phyloP scores from a whole-genome alignment of 2,888 invertebrate genomes.

The Cephalotes varians region DNA sequence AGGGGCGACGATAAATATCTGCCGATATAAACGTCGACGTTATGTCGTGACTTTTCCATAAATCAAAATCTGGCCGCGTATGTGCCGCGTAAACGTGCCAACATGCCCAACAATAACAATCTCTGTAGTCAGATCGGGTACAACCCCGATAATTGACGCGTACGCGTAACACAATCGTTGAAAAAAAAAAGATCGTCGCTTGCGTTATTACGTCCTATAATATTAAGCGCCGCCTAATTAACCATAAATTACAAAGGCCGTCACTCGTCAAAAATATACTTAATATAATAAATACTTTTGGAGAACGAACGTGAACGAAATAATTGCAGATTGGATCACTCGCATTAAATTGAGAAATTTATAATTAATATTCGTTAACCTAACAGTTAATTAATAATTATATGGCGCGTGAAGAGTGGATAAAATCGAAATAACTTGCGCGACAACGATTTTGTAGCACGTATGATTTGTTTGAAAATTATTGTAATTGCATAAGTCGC shows the following conservation, averaged over 20 bases:
- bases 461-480: neutral
- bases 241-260: conserved; percentile 33
- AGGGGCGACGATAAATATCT: conserved; percentile 77
- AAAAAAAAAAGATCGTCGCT: conserved; percentile 30
- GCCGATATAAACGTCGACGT: conserved; percentile 76
- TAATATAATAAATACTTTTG: conserved; percentile 1
- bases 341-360: conserved; percentile 11
- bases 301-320: neutral
- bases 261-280: conserved; percentile 30
- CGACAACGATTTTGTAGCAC: neutral
- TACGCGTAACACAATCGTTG: conserved; percentile 57
- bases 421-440: conserved; percentile 1
- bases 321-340: neutral
- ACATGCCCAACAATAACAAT: conserved; percentile 57
- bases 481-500: neutral
- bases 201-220: conserved; percentile 30
- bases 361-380: neutral
- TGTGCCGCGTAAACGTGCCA: conserved; percentile 60
- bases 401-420: neutral
- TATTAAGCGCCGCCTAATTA: conserved; percentile 46
- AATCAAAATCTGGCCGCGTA: conserved; percentile 69
- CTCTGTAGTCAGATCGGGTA: conserved; percentile 42
- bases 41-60: conserved; percentile 71
- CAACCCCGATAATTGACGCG: conserved; percentile 57
- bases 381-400: conserved; percentile 28